These are phyloP conservation scores for Caligus rogercresseyi DNA, from an alignment of 1,140 invertebrate genomes.

Conservation along the genomic window DNA sequence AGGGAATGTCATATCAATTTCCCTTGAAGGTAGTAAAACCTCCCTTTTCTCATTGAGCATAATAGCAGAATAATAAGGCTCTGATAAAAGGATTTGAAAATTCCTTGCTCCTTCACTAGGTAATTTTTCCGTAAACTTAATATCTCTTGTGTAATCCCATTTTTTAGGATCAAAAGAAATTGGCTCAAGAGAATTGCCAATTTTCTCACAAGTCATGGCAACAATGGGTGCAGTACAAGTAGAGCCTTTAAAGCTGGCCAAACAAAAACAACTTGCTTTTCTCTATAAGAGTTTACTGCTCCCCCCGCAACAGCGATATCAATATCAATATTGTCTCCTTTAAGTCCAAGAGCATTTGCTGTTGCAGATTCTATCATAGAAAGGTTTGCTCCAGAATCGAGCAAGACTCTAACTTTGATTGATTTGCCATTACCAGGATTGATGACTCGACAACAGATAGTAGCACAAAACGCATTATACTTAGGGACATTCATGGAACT, in stretches of 20 bases:
- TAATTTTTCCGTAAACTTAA: slow-evolving; percentile 1
- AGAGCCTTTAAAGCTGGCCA: neutral
- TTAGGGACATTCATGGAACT: neutral
- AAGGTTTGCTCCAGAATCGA: neutral
- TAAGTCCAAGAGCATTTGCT: neutral
- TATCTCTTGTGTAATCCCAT: neutral
- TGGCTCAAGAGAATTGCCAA: neutral
- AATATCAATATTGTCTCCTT: neutral
- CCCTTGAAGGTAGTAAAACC: neutral
- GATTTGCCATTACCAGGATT: neutral
- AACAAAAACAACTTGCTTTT: neutral
- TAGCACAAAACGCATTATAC: neutral
- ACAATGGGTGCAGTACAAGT: neutral
- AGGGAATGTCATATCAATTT: neutral
- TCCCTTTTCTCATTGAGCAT: neutral
- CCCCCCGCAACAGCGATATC: slow-evolving; percentile 1
- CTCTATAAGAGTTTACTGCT: neutral
- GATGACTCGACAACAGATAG: neutral
- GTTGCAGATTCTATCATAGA: neutral
- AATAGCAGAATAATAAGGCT: slow-evolving; percentile 1
- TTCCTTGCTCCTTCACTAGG: neutral
- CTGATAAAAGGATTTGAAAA: neutral
- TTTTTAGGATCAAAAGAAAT: neutral
- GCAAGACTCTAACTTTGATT: slow-evolving; percentile 1
- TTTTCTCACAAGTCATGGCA: neutral